These are phyloP conservation scores for Urosaurus nigricauda DNA, from an alignment of 2,797 vertebrate genomes.

Conservation along the genomic window DNA sequence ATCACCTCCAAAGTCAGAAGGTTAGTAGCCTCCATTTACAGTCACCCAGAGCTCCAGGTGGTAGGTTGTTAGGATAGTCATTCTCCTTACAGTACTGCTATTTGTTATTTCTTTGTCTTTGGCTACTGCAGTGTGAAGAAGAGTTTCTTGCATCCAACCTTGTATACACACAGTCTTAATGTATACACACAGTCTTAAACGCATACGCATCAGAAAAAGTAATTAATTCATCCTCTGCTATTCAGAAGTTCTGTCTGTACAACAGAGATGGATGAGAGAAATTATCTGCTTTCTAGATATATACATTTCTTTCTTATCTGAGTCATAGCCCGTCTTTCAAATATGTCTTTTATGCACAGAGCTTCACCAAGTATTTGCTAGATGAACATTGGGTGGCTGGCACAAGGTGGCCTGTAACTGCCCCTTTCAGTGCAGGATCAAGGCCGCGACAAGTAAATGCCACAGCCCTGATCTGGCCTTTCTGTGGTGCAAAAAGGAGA, in stretches of 20 bases:
- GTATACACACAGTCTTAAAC: conserved; percentile 96
- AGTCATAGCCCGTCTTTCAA: conserved; percentile 95
- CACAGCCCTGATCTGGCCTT: too few species aligned
- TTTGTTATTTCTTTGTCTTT: conserved; percentile 87
- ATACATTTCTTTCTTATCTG: conserved; percentile 94
- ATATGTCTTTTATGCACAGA: conserved; percentile 95
- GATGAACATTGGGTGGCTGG: conserved; percentile 92
- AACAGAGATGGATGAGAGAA: conserved; percentile 98
- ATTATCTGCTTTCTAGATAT: conserved; percentile 96
- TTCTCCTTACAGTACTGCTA: conserved; percentile 93
- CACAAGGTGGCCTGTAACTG: conserved; percentile 83
- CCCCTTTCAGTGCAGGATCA: too few species aligned
- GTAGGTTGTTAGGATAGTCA: conserved; percentile 92
- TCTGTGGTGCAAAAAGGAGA: too few species aligned
- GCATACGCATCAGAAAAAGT: conserved; percentile 98
- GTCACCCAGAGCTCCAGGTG: conserved; percentile 88
- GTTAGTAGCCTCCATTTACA: conserved; percentile 86
- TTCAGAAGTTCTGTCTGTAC: conserved; percentile 93
- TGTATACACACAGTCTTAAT: conserved; percentile 97
- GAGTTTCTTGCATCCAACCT: conserved; percentile 94
- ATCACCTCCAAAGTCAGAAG: conserved; percentile 91
- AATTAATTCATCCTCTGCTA: conserved; percentile 96
- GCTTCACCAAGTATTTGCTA: conserved; percentile 95
- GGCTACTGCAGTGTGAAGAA: conserved; percentile 88
- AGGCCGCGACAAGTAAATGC: too few species aligned